These are phyloP conservation scores for Coregonus suidteri DNA, from an alignment of 2,797 vertebrate genomes.

Conservation along the genomic window DNA sequence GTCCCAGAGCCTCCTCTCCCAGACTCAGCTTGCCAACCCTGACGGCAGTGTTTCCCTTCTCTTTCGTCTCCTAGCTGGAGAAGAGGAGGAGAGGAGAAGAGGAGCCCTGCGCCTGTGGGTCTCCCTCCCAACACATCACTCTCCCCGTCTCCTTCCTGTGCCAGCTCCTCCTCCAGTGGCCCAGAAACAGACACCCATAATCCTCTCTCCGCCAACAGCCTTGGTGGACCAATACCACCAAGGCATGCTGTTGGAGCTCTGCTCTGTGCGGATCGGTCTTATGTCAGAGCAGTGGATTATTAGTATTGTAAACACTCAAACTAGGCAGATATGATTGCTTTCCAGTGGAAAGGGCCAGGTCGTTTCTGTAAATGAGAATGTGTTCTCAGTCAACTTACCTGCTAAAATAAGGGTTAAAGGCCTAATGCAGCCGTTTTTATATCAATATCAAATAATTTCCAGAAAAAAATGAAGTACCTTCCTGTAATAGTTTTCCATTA, in stretches of 20 bases:
- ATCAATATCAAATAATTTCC: too few species aligned
- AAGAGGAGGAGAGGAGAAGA: slow-evolving; percentile 43
- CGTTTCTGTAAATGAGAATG: too few species aligned
- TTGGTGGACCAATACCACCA: slow-evolving; percentile 16
- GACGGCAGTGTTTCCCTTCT: slow-evolving; percentile 55
- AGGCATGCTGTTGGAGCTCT: neutral
- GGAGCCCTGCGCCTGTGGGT: slow-evolving; percentile 15
- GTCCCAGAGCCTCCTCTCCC: slow-evolving; percentile 55
- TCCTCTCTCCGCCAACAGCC: slow-evolving; percentile 7
- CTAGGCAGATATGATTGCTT: neutral
- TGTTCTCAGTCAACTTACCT: too few species aligned
- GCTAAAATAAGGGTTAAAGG: too few species aligned
- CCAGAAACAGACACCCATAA: slow-evolving; percentile 27
- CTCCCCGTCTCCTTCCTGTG: slow-evolving; percentile 16
- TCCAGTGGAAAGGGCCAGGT: neutral
- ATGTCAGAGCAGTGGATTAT: neutral
- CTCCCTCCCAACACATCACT: slow-evolving; percentile 31
- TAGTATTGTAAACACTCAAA: neutral
- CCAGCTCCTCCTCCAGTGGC: slow-evolving; percentile 33
- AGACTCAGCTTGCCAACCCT: slow-evolving; percentile 58
- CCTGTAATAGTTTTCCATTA: too few species aligned
- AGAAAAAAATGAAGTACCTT: too few species aligned
- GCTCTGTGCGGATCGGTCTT: neutral
- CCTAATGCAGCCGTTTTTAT: too few species aligned
- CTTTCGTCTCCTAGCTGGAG: slow-evolving; percentile 41